phyloP scores from a whole-genome alignment of 2,113 vertebrate species.

The Stigmatopora nigra region DNA sequence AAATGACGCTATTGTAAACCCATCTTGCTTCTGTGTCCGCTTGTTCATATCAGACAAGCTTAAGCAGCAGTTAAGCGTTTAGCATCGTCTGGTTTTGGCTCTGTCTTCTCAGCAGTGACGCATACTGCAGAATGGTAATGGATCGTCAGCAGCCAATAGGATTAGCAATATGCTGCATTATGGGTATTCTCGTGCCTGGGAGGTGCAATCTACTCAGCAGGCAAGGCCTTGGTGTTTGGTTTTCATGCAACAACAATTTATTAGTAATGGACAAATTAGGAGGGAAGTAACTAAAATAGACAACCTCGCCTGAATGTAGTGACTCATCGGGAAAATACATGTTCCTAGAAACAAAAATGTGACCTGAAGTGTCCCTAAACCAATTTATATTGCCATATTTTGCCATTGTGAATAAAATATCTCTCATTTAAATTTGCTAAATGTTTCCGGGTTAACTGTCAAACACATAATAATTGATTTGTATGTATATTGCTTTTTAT shows the following conservation, averaged over 20 bases:
- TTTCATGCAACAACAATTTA: constrained; percentile 28
- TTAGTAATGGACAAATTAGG: constrained; percentile 18
- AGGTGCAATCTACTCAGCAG: constrained; percentile 26
- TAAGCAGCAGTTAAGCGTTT: constrained; percentile 49
- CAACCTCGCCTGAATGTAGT: constrained; percentile 35
- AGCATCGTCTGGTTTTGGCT: constrained; percentile 33
- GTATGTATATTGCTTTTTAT: too few species aligned
- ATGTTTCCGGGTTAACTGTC: too few species aligned
- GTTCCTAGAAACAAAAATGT: neutral
- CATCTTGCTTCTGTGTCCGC: constrained; percentile 31
- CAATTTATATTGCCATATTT: too few species aligned
- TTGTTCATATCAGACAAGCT: constrained; percentile 53
- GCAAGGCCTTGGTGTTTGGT: constrained; percentile 28
- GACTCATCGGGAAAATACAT: neutral
- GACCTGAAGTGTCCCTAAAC: too few species aligned
- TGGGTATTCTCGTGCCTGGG: constrained; percentile 44
- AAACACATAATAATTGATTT: too few species aligned
- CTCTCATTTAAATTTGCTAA: too few species aligned
- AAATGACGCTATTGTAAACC: constrained; percentile 23
- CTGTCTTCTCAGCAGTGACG: constrained; percentile 39
- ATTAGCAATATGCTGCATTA: constrained; percentile 54
- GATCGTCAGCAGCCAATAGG: constrained; percentile 54
- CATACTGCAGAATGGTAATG: constrained; percentile 39
- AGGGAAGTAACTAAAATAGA: constrained; percentile 8
- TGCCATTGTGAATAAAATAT: too few species aligned